A percentile compares a stretch with the other conserved stretches of the same genome.
These are phyloP conservation scores for Cyprinodon brontotheroides DNA, from an alignment of 2,113 vertebrate species.

Conservation along the genomic window DNA sequence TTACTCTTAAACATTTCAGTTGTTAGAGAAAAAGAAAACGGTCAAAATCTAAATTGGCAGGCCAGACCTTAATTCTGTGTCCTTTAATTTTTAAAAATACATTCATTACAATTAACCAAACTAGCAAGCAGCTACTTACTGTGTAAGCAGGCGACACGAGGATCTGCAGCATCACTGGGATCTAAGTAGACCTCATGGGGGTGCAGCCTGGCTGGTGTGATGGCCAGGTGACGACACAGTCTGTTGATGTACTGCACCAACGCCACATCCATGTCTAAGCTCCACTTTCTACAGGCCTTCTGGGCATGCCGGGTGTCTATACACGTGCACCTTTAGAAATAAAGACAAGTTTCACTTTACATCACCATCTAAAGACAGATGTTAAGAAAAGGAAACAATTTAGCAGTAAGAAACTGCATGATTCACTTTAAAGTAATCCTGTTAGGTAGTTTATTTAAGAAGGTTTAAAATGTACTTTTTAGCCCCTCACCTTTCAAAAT, in stretches of 20 bases:
- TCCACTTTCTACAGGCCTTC: slow-evolving; percentile 93
- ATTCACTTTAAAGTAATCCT: background rate
- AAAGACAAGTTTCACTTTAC: background rate
- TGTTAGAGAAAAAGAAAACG: background rate
- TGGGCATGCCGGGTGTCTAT: slow-evolving; percentile 92
- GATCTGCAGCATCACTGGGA: slow-evolving; percentile 86
- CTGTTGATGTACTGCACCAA: slow-evolving; percentile 93
- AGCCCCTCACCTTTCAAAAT: slow-evolving; percentile 90
- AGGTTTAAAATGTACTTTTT: background rate
- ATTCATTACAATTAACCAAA: background rate
- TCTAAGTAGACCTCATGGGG: slow-evolving; percentile 97
- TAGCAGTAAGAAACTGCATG: background rate
- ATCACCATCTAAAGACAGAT: background rate
- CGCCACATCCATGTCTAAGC: slow-evolving; percentile 93
- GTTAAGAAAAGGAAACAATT: background rate
- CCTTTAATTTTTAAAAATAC: background rate
- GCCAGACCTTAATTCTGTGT: too few relatives aligned
- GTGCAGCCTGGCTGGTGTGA: slow-evolving; percentile 92
- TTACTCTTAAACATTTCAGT: background rate
- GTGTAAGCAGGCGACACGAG: slow-evolving; percentile 87
- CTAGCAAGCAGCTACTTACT: slow-evolving; percentile 78
- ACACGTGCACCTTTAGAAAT: slow-evolving; percentile 85
- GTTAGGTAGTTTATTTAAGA: too few relatives aligned
- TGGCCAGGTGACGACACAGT: slow-evolving; percentile 94
- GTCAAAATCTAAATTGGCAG: background rate